phyloP scores from a whole-genome alignment of 2,113 vertebrate species.

The Lampris incognitus region DNA sequence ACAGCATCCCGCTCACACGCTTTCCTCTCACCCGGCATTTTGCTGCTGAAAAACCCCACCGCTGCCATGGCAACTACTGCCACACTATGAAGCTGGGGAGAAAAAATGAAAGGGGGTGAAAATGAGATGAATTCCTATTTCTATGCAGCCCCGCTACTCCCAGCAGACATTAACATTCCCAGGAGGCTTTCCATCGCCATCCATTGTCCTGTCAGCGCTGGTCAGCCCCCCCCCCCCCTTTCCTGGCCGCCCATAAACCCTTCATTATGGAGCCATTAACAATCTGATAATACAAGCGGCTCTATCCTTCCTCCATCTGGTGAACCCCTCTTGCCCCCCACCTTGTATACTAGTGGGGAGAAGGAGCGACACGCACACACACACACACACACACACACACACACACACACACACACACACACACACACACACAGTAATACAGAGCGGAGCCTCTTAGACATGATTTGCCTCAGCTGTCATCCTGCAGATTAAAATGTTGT shows the following conservation, averaged over 20 bases:
- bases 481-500: constrained; percentile 82
- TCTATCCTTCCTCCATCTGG: constrained; percentile 41
- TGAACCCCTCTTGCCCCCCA: constrained; percentile 9
- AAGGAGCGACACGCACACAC: constrained; percentile 56
- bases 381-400: constrained; percentile 50
- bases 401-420: constrained; percentile 31
- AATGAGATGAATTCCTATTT: constrained; percentile 69
- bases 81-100: constrained; percentile 61
- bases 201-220: constrained; percentile 55
- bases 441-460: constrained; percentile 51
- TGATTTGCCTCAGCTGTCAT: constrained; percentile 75
- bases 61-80: constrained; percentile 80
- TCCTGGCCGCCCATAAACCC: constrained; percentile 78
- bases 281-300: constrained; percentile 80
- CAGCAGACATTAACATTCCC: constrained; percentile 72
- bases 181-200: constrained; percentile 63
- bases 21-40: constrained; percentile 34
- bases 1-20: constrained; percentile 57
- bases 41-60: constrained; percentile 52
- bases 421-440: not conserved
- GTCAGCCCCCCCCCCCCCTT: constrained; percentile 27
- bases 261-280: constrained; percentile 82
- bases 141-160: constrained; percentile 64
- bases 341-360: constrained; percentile 28
- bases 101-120: constrained; percentile 54